Evolutionary conservation across 2,888 invertebrate genomes (phyloP).

Genomic region (Hirtodrosophila cameraria): DNA sequence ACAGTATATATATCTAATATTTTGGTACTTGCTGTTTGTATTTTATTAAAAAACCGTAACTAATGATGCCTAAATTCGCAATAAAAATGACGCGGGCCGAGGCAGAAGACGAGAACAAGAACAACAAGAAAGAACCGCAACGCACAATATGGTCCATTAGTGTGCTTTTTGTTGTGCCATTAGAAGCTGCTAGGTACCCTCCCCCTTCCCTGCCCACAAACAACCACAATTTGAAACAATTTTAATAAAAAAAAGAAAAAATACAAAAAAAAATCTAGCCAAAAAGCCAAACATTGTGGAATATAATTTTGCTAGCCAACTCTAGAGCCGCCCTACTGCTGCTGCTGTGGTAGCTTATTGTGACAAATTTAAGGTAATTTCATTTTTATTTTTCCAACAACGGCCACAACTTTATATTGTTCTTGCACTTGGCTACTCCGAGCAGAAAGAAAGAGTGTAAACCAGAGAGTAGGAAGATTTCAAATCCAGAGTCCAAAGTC

Average conservation of each 20-base stretch:
- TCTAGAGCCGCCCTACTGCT: constrained; percentile 14
- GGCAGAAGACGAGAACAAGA: constrained; percentile 1
- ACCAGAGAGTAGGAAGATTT: constrained; percentile 1
- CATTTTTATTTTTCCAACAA: constrained; percentile 73
- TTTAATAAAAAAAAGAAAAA: constrained; percentile 73
- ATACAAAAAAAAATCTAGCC: constrained; percentile 37
- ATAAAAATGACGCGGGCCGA: constrained; percentile 66
- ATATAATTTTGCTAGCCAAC: constrained; percentile 20
- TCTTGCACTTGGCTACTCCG: constrained; percentile 43
- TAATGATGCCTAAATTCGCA: constrained; percentile 80
- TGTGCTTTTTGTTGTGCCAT: constrained; percentile 69
- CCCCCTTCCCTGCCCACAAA: not conserved
- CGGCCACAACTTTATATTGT: constrained; percentile 62
- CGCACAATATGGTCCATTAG: constrained; percentile 80
- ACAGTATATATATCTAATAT: constrained; percentile 34
- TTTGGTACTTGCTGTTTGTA: constrained; percentile 62
- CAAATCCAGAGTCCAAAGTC: constrained; percentile 60
- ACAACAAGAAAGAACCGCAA: constrained; percentile 32
- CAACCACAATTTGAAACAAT: constrained; percentile 77
- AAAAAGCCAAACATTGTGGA: constrained; percentile 47
- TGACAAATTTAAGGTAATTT: constrained; percentile 81
- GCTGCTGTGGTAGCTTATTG: constrained; percentile 68
- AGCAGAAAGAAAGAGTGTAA: constrained; percentile 16
- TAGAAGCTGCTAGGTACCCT: constrained; percentile 51
- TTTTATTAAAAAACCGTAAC: constrained; percentile 81